Conservation (phyloP, 2,888 invertebrate genomes). For the Ariolimax columbianus region DNA sequence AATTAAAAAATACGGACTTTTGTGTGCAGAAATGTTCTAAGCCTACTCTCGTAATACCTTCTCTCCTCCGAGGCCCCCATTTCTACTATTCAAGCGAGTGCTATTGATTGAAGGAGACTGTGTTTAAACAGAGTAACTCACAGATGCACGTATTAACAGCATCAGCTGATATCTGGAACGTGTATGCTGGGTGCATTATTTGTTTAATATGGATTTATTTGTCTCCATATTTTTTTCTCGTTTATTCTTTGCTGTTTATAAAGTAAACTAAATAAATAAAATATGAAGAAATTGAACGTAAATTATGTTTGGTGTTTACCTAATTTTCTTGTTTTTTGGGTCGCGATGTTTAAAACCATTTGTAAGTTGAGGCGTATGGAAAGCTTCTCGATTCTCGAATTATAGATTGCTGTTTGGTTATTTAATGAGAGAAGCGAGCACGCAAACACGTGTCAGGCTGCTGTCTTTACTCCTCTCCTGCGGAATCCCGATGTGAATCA, state of each 20-base stretch:
- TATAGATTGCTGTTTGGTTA: too few relatives aligned
- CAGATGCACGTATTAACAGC: slow-evolving; percentile 22
- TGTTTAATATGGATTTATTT: slow-evolving; percentile 17
- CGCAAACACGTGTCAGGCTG: neutral
- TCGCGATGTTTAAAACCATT: too few relatives aligned
- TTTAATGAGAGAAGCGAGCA: neutral
- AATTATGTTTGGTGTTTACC: neutral
- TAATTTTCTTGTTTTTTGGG: too few relatives aligned
- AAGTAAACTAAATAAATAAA: neutral
- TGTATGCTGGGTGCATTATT: neutral
- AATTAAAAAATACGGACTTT: neutral
- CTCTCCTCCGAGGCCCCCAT: neutral
- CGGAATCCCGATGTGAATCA: neutral
- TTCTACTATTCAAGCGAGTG: neutral
- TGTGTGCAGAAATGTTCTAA: neutral
- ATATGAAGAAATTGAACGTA: neutral
- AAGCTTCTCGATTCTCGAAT: too few relatives aligned
- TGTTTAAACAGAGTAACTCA: slow-evolving; percentile 26
- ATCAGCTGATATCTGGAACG: slow-evolving; percentile 29
- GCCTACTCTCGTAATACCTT: neutral
- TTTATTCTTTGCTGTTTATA: neutral
- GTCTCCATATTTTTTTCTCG: neutral
- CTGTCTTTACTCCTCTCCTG: neutral
- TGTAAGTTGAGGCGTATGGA: too few relatives aligned
- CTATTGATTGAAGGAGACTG: slow-evolving; percentile 23